Conservation (phyloP, 2,797 vertebrate species). For the Esox masquinongy region DNA sequence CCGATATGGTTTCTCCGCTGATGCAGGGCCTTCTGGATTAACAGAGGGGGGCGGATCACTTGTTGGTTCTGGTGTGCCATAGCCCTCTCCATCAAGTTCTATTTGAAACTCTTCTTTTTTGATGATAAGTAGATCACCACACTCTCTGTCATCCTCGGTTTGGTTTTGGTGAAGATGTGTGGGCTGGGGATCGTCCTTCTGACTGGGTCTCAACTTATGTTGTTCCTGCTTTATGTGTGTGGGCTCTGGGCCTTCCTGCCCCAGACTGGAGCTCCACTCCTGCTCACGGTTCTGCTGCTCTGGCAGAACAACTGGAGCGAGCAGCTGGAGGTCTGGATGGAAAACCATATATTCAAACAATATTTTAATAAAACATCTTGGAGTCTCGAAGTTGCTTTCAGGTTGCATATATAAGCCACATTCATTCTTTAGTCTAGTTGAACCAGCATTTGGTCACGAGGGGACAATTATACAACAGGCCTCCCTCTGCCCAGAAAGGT, state of each 20-base stretch:
- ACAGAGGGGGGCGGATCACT: neutral
- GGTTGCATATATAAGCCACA: too few species aligned
- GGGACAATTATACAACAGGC: too few species aligned
- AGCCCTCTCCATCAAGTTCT: neutral
- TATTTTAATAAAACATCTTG: neutral
- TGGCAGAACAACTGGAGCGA: neutral
- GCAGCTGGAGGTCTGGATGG: neutral
- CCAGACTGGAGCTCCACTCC: neutral
- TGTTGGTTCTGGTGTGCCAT: neutral
- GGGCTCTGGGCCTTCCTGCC: neutral
- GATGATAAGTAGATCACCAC: neutral
- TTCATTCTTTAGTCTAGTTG: too few species aligned
- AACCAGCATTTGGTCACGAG: too few species aligned
- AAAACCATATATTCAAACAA: neutral
- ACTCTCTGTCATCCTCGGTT: neutral
- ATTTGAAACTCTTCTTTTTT: neutral
- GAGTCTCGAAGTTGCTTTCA: too few species aligned
- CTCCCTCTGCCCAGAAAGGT: too few species aligned
- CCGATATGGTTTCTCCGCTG: neutral
- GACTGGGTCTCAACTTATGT: neutral
- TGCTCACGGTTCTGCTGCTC: neutral
- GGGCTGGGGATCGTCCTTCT: neutral
- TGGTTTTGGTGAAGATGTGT: neutral
- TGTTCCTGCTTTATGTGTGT: neutral
- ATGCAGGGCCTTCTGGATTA: neutral